A percentile compares a stretch with the other conserved stretches of the same genome.
phyloP scores from a whole-genome alignment of 2,113 vertebrate species.

The Corvus hawaiiensis region DNA sequence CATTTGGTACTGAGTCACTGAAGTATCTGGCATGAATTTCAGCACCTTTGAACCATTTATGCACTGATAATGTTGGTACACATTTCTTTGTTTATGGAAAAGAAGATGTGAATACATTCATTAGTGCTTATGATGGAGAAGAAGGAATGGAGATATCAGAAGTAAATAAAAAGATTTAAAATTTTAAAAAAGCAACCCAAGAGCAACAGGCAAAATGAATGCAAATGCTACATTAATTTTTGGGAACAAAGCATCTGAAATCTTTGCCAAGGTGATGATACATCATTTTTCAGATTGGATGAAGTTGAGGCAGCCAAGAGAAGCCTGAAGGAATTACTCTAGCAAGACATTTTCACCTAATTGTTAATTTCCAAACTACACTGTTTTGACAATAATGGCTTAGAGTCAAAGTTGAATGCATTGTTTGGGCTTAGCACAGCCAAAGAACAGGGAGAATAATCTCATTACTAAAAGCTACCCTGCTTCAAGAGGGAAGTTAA shows the following conservation, averaged over 20 bases:
- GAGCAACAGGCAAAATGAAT: not conserved
- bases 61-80: not conserved
- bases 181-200: not conserved
- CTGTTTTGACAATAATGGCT: not conserved
- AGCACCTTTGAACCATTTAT: constrained; percentile 23
- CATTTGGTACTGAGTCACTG: constrained; percentile 39
- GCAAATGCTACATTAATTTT: not conserved
- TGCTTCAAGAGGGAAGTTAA: not conserved
- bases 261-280: not conserved
- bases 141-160: not conserved
- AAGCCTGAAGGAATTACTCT: not conserved
- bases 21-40: constrained; percentile 32
- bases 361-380: not conserved
- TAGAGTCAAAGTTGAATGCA: not conserved
- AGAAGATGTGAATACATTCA: not conserved
- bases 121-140: not conserved
- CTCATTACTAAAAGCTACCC: not conserved
- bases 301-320: not conserved
- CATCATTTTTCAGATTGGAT: not conserved
- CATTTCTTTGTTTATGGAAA: not conserved
- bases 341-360: not conserved
- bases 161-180: not conserved
- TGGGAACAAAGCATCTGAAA: not conserved
- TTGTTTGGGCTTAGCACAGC: not conserved
- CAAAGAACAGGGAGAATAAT: not conserved